A percentile compares a stretch with the other conserved stretches of the same genome.
Conservation (phyloP, 2,888 invertebrate genomes). For the Melanophora roralis region DNA sequence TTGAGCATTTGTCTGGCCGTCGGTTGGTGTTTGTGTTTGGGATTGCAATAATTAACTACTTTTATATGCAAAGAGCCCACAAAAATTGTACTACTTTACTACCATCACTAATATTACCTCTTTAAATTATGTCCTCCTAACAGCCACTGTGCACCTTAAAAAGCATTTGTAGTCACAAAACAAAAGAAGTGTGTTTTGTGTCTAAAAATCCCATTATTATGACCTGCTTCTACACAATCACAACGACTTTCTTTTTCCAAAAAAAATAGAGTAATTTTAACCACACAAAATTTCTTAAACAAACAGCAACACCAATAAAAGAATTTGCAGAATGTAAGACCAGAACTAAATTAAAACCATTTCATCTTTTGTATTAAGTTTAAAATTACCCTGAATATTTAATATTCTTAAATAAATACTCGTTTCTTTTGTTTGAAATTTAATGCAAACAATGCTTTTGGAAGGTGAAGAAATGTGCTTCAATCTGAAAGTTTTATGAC, state of each 20-base stretch:
- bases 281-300: neutral
- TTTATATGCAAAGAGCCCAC: constrained; percentile 69
- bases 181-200: constrained; percentile 58
- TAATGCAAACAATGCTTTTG: neutral
- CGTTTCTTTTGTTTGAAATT: neutral
- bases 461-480: neutral
- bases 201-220: constrained; percentile 47
- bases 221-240: neutral
- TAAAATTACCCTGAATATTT: constrained; percentile 50
- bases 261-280: constrained; percentile 7
- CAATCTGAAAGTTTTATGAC: constrained; percentile 22
- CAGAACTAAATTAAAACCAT: constrained; percentile 49
- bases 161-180: neutral
- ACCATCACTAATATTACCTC: constrained; percentile 7
- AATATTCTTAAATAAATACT: constrained; percentile 1
- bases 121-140: constrained; percentile 23
- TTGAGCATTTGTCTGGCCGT: constrained; percentile 26
- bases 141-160: neutral
- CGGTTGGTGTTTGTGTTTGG: constrained; percentile 23
- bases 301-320: constrained; percentile 7
- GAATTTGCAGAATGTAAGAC: constrained; percentile 38
- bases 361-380: constrained; percentile 26
- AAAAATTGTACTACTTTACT: constrained; percentile 64
- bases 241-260: neutral
- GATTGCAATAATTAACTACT: constrained; percentile 71